Percentiles rank a stretch among this genome's conserved stretches.
phyloP scores from a whole-genome alignment of 1,140 invertebrate genomes.

The Heliconius hewitsoni region DNA sequence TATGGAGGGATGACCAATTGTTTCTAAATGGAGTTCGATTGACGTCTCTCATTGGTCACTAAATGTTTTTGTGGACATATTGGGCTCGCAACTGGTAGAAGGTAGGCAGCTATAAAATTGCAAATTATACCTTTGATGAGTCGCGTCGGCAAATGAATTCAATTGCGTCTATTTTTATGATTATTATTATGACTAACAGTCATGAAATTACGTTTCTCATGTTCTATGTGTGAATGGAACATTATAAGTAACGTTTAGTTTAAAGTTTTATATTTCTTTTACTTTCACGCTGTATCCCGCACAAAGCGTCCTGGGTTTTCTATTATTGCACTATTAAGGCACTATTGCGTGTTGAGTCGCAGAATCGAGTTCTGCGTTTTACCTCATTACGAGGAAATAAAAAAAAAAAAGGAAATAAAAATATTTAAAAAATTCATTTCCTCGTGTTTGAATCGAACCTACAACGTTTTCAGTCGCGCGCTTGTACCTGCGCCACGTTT shows the following conservation, averaged over 20 bases:
- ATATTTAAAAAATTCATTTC: no score
- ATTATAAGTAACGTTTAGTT: background rate
- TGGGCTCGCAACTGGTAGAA: slow-evolving; percentile 47
- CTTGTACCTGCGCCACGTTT: no score
- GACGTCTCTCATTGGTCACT: slow-evolving; percentile 54
- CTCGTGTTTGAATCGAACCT: no score
- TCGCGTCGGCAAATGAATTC: slow-evolving; percentile 8
- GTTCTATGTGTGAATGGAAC: background rate
- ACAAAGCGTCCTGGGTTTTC: no score
- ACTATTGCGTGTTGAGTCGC: no score
- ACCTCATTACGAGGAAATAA: no score
- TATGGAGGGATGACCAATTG: slow-evolving; percentile 52
- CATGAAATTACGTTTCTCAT: slow-evolving; percentile 4
- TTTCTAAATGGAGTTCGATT: slow-evolving; percentile 60
- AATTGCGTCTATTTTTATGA: slow-evolving; percentile 21
- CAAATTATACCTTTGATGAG: slow-evolving; percentile 20
- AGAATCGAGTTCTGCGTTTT: no score
- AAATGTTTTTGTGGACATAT: slow-evolving; percentile 63
- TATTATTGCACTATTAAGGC: no score
- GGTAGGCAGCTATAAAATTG: slow-evolving; percentile 23
- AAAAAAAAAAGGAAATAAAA: no score
- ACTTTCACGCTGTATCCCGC: no score
- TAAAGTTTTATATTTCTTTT: no score
- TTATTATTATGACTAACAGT: background rate
- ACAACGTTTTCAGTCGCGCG: no score